Percentiles rank a stretch among this genome's conserved stretches.
Evolutionary conservation across 2,888 invertebrate species (phyloP).

Genomic region (Lasioglossum vierecki): DNA sequence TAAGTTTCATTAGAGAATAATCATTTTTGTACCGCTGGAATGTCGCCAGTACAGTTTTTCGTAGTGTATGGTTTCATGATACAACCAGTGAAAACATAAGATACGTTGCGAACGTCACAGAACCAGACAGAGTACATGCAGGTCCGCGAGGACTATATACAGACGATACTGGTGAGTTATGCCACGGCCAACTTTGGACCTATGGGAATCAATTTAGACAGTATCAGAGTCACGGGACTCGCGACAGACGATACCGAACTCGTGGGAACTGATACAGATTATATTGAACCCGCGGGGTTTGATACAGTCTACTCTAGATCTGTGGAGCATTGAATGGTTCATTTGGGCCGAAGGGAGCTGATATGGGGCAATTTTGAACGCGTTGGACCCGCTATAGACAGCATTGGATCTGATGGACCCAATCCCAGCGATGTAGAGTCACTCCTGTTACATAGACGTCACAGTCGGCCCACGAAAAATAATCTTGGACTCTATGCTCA

Average conservation of each 20-base stretch:
- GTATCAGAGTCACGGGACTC: constrained; percentile 15
- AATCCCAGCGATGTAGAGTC: not conserved
- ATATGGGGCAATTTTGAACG: constrained; percentile 14
- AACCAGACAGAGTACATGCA: not conserved
- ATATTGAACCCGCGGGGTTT: constrained; percentile 1
- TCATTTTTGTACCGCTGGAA: too few species aligned
- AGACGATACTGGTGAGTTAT: constrained; percentile 11
- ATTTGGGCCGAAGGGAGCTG: constrained; percentile 15
- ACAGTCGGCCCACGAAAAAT: not conserved
- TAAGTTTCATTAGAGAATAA: too few species aligned
- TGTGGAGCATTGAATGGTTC: constrained; percentile 16
- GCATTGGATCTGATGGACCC: not conserved
- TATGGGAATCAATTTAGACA: constrained; percentile 21
- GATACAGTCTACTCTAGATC: constrained; percentile 2
- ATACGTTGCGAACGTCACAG: not conserved
- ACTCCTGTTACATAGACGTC: not conserved
- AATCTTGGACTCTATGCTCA: not conserved
- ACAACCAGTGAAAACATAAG: not conserved
- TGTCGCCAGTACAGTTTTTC: not conserved
- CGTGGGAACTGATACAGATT: constrained; percentile 8
- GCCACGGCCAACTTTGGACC: constrained; percentile 11
- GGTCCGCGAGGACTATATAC: not conserved
- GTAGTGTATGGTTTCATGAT: not conserved
- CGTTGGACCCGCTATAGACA: not conserved
- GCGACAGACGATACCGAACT: constrained; percentile 23